Conservation (phyloP, 64 coral and sea anemone species). For the Stichodactyla helianthus region DNA sequence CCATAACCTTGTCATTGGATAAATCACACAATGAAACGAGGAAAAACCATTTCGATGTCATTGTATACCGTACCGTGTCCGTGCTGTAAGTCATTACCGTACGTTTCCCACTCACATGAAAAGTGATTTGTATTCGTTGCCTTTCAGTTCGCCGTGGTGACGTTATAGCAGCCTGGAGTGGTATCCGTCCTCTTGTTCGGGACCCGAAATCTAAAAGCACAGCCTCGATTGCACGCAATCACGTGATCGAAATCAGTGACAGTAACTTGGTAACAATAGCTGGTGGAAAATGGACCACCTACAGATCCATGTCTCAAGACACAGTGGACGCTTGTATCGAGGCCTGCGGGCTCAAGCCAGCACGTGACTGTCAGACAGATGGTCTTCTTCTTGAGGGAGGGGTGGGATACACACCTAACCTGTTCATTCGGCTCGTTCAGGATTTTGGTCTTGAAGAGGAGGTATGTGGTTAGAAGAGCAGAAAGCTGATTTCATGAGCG, state of each 20-base stretch:
- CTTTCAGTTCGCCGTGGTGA: conserved; percentile 81
- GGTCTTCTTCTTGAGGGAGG: conserved; percentile 91
- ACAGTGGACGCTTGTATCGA: conserved; percentile 93
- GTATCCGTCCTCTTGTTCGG: conserved; percentile 80
- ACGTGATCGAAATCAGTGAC: conserved; percentile 84
- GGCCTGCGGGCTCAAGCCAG: conserved; percentile 59
- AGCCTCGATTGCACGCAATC: conserved; percentile 87
- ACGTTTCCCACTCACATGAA: too few relatives aligned
- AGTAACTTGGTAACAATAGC: conserved; percentile 90
- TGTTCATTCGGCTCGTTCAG: conserved; percentile 78
- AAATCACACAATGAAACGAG: too few relatives aligned
- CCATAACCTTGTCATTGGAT: too few relatives aligned
- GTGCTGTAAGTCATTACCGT: too few relatives aligned
- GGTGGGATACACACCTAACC: conserved; percentile 71
- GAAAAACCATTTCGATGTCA: too few relatives aligned
- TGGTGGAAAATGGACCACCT: conserved; percentile 97
- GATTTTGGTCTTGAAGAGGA: conserved; percentile 94
- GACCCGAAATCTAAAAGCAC: conserved; percentile 96
- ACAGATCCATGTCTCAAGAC: conserved; percentile 90
- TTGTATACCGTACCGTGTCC: too few relatives aligned
- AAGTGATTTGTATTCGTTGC: not conserved
- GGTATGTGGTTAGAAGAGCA: conserved; percentile 25
- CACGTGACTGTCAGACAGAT: conserved; percentile 79
- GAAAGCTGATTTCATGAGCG: too few relatives aligned
- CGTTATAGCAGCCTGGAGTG: conserved; percentile 89